Evolutionary conservation across 2,113 vertebrate species (phyloP).

Genomic region (Labeo rohita): DNA sequence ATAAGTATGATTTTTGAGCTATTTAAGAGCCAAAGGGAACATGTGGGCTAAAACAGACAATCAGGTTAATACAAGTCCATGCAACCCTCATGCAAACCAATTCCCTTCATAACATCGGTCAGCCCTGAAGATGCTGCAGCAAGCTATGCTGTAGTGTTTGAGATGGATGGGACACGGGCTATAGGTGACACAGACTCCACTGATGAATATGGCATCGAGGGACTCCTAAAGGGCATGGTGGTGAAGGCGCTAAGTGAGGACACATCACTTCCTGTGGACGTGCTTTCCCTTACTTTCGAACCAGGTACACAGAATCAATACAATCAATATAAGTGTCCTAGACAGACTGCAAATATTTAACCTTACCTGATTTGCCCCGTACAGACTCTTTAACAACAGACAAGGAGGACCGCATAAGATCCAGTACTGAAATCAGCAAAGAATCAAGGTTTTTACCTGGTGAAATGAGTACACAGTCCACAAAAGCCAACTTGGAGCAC

Average conservation of each 20-base stretch:
- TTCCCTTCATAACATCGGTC: conserved; percentile 23
- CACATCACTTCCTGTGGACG: conserved; percentile 78
- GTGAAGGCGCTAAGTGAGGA: conserved; percentile 82
- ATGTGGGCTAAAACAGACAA: background rate
- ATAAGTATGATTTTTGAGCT: conserved; percentile 12
- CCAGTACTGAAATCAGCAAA: background rate
- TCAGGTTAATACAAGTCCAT: background rate
- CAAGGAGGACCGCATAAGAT: background rate
- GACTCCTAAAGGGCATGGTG: conserved; percentile 82
- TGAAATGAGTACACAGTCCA: conserved; percentile 23
- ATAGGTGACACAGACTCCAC: conserved; percentile 60
- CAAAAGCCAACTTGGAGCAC: background rate
- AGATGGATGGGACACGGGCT: conserved; percentile 65
- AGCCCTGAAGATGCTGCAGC: conserved; percentile 82
- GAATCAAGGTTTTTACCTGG: conserved; percentile 24
- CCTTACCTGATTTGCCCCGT: background rate
- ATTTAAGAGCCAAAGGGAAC: background rate
- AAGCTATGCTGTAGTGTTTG: conserved; percentile 84
- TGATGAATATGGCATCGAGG: conserved; percentile 62
- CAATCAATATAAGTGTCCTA: background rate
- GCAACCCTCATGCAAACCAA: background rate
- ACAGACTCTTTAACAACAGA: conserved; percentile 24
- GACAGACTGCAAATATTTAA: background rate
- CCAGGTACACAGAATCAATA: conserved; percentile 61
- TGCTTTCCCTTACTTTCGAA: conserved; percentile 81